Base-by-base conservation (phyloP, 2,888 invertebrate genomes). In the Cheilosia scutellata region DNA sequence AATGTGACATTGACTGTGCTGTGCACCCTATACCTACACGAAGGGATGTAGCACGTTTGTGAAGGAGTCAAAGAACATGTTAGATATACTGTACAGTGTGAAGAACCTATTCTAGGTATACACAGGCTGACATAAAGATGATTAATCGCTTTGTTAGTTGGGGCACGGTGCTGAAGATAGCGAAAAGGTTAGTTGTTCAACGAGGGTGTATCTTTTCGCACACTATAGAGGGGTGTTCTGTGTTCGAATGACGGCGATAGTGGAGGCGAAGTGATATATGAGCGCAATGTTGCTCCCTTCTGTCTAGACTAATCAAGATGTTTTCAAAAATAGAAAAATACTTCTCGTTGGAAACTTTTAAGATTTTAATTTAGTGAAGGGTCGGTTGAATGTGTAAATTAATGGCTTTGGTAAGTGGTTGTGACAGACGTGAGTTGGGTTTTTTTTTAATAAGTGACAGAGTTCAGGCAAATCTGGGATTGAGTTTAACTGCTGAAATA, bases 111-210 rank as follows among this genome's bases (percentile, higher is more conserved):
- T 25, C 4, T 4, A 20, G 20, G 20, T 20, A 20, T 20, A 37
- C 37, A 25, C 4, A 53, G 70, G 44, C 25, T 70, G 42, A n/a
- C 40, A 53, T 37, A 78, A 66, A 78, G 44, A 74, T 78, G 77
- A 83, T 74, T 78, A 78, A 78, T 78, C 63, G 53, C 13, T 47
- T 62, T 77, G 62, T 29, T 60, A 77, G 62, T 68, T 76, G 31
- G 5, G 7, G 29, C 9, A 33, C 33, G 9, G 33, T 33, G 33
- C 33, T 33, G 37, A 9, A 9, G 68, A 47, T n/a, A 37, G 27
- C 13, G 27, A 25, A 27, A 42, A 25, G 51, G 37, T 62, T 58
- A 9, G 4, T 49, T 58, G 57, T 31, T 40, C 71, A 47, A 49
- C 37, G 37, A 49, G 57, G 44, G 42, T 71, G 58, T 27, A 66